Percentiles rank a stretch among this genome's conserved stretches.
phyloP scores from a whole-genome alignment of 1,140 invertebrate species.

The Cydia fagiglandana region DNA sequence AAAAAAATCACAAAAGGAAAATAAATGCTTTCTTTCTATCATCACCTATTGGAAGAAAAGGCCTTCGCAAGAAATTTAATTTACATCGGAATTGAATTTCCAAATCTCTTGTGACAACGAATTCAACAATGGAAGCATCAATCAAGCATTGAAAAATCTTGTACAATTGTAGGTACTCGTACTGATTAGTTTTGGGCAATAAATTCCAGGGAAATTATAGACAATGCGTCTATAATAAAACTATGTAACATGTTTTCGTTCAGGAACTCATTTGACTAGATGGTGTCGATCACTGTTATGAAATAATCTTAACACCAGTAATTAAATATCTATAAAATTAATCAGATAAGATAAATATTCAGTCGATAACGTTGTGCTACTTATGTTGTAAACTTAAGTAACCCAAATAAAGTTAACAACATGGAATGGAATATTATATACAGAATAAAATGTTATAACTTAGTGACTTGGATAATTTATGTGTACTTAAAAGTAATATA shows the following conservation, averaged over 20 bases:
- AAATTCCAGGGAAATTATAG: neutral
- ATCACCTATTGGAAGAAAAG: neutral
- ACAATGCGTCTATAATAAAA: neutral
- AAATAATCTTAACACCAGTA: neutral
- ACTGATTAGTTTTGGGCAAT: neutral
- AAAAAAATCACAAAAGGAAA: neutral
- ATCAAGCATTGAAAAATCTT: neutral
- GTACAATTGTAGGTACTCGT: neutral
- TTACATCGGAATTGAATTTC: neutral
- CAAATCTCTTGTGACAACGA: conserved; percentile 13
- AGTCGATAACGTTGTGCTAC: conserved; percentile 53
- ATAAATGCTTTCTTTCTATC: neutral
- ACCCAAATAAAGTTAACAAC: conserved; percentile 36
- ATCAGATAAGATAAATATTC: conserved; percentile 38
- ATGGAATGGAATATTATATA: conserved; percentile 33
- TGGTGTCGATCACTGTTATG: neutral
- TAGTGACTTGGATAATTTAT: neutral
- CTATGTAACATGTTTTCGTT: neutral
- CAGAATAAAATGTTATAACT: neutral
- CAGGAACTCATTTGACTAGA: conserved; percentile 1
- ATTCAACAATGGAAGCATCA: neutral
- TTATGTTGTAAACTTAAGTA: conserved; percentile 40
- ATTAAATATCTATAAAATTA: neutral
- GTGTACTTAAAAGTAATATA: conserved; percentile 2
- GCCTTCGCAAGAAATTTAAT: neutral